Conservation (phyloP, 2,797 vertebrate genomes). For the Leptatherina wallacei region DNA sequence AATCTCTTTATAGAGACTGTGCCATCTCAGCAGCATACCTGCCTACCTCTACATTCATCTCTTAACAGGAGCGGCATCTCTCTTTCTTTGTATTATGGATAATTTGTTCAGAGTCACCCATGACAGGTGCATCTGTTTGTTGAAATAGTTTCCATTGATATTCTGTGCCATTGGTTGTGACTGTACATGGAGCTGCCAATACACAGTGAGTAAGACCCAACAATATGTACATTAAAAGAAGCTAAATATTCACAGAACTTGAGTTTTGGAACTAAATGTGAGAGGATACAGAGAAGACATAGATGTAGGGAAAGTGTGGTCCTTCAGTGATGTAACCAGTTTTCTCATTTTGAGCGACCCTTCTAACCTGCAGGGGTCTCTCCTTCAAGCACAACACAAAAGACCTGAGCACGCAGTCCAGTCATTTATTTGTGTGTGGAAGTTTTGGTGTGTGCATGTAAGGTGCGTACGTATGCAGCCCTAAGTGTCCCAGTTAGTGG, state of each 20-base stretch:
- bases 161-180: slow-evolving; percentile 65
- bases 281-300: slow-evolving; percentile 7
- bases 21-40: slow-evolving; percentile 89
- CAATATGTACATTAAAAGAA: slow-evolving; percentile 7
- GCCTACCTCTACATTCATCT: slow-evolving; percentile 63
- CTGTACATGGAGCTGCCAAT: slow-evolving; percentile 78
- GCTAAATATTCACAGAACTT: not conserved
- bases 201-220: slow-evolving; percentile 76
- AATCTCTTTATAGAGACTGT: slow-evolving; percentile 95
- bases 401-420: slow-evolving; percentile 18
- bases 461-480: slow-evolving; percentile 18
- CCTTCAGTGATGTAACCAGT: slow-evolving; percentile 53
- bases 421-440: slow-evolving; percentile 27
- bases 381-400: slow-evolving; percentile 53
- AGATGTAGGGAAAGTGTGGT: slow-evolving; percentile 19
- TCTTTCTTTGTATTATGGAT: slow-evolving; percentile 52
- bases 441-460: slow-evolving; percentile 22
- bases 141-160: slow-evolving; percentile 40
- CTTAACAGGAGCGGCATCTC: slow-evolving; percentile 41
- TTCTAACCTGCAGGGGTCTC: slow-evolving; percentile 60
- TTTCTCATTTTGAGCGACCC: slow-evolving; percentile 54
- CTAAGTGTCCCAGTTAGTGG: slow-evolving; percentile 36
- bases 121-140: slow-evolving; percentile 28
- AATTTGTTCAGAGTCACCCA: slow-evolving; percentile 27
- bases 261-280: not conserved